Percentiles rank a stretch among this genome's conserved stretches.
These are phyloP conservation scores for Eumaeus atala DNA, from an alignment of 1,140 invertebrate genomes.

Conservation along the genomic window DNA sequence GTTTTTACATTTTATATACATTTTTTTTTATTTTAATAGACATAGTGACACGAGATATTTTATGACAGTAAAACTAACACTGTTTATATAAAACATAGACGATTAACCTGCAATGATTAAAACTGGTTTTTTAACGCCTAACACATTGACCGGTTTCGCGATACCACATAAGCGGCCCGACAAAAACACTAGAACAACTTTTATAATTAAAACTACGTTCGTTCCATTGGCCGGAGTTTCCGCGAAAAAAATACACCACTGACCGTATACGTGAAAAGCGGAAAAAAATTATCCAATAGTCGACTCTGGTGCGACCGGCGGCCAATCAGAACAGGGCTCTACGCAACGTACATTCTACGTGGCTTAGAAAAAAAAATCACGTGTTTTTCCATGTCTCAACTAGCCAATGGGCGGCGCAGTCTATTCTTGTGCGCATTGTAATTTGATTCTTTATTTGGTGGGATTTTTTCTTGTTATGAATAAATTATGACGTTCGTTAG, in stretches of 20 bases:
- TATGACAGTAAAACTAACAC: too few species aligned
- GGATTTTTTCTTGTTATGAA: conserved; percentile 30
- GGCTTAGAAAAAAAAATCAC: conserved; percentile 67
- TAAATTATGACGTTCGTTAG: conserved; percentile 14
- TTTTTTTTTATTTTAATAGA: too few species aligned
- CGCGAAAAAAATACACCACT: conserved; percentile 54
- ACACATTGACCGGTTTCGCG: conserved; percentile 7
- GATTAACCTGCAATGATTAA: conserved; percentile 16
- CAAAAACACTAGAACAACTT: conserved; percentile 52
- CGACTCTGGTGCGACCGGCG: conserved; percentile 27
- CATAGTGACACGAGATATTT: too few species aligned
- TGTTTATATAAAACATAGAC: conserved; percentile 17
- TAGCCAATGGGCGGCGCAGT: conserved; percentile 48
- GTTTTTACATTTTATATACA: too few species aligned
- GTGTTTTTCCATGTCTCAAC: conserved; percentile 63
- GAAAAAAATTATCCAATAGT: conserved; percentile 66
- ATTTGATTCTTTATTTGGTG: conserved; percentile 37
- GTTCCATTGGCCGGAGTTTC: conserved; percentile 60
- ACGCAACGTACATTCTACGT: conserved; percentile 64
- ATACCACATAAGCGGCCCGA: conserved; percentile 23
- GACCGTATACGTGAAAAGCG: conserved; percentile 65
- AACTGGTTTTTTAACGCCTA: conserved; percentile 21
- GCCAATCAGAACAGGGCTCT: conserved; percentile 41
- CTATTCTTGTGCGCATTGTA: conserved; percentile 49
- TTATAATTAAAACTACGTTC: conserved; percentile 67